A percentile compares a stretch with the other conserved stretches of the same genome.
These are phyloP conservation scores for Macrosteles quadrilineatus DNA, from an alignment of 1,140 invertebrate species.

Conservation along the genomic window DNA sequence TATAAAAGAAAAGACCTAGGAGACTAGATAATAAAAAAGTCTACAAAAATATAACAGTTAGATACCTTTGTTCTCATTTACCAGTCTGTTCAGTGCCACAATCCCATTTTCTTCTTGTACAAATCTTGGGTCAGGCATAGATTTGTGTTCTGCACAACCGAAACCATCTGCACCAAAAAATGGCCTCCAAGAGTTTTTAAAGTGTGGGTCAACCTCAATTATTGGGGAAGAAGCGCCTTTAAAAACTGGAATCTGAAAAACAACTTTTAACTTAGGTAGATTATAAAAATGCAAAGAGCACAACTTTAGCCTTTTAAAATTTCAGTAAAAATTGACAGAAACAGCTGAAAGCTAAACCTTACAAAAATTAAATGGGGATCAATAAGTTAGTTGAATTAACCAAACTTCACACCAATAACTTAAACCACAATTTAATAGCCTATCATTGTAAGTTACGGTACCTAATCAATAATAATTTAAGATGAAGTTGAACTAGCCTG, in stretches of 20 bases:
- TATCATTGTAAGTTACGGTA: too few species aligned
- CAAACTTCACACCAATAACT: too few species aligned
- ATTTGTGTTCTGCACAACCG: slow-evolving; percentile 56
- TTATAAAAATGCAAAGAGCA: too few species aligned
- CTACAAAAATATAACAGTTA: too few species aligned
- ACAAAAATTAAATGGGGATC: slow-evolving; percentile 54
- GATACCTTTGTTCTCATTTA: slow-evolving; percentile 52
- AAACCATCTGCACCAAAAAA: slow-evolving; percentile 68
- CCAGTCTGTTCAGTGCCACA: slow-evolving; percentile 54
- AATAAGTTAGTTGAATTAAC: background rate
- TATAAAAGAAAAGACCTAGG: too few species aligned
- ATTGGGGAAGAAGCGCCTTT: slow-evolving; percentile 58
- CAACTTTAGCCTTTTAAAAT: too few species aligned
- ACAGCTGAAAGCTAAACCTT: background rate
- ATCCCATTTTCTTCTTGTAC: slow-evolving; percentile 52
- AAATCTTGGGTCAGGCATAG: slow-evolving; percentile 44
- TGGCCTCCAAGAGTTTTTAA: slow-evolving; percentile 4
- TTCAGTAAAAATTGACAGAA: too few species aligned
- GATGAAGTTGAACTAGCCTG: too few species aligned
- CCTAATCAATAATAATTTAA: too few species aligned
- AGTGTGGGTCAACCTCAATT: slow-evolving; percentile 23
- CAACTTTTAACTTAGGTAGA: too few species aligned
- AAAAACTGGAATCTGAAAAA: slow-evolving; percentile 64
- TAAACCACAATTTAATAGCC: too few species aligned
- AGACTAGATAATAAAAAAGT: too few species aligned